Base-by-base conservation (phyloP, 2,797 vertebrate species). In the Microcaecilia unicolor region DNA sequence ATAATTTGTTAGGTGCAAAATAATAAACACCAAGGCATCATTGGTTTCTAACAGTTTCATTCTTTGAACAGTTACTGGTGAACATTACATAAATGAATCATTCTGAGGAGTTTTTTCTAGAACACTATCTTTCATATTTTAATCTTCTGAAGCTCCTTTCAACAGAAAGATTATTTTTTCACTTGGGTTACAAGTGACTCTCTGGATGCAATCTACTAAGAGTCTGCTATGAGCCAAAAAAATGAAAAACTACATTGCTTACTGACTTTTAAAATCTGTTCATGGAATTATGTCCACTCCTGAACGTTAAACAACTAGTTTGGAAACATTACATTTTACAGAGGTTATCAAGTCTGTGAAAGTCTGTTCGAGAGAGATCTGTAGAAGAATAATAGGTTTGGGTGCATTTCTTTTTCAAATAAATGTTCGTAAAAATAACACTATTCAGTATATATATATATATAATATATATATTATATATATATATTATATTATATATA, bases 161-260 rank as follows among this genome's bases (percentile, higher is more conserved):
- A 33, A 18, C 9, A 19, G 25, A 4, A 27, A 9, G 9, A 32
- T 10, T 48, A 35, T 8, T 27, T 34, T 31, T 31, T 34, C 31
- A 34, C 23, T 20, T 18, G 39, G 27, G 16, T 31, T 23, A 24
- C 34, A 29, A 39, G 27, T 26, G 40, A 25, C 26, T 34, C 26
- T 35, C 28, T 32, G 35, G 37, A 40, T 41, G 37, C 27, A 41
- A 47, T 35, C 23, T 11, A 2, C 15, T 4, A 30, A 27, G 35
- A 47, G 37, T 18, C 22, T 41, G 26, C 23, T n/a, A n/a, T n/a
- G n/a, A n/a, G 23, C 31, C 31, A n/a, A n/a, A n/a, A n/a, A n/a
- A n/a, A n/a, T n/a, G n/a, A n/a, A 31, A 8, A 15, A 23, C 26
- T 27, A 11, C 15, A 13, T 34, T 7, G 8, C 31, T 11, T 27